Evolutionary conservation across 2,113 vertebrate species (phyloP).

Genomic region (Heloderma charlesbogerti): DNA sequence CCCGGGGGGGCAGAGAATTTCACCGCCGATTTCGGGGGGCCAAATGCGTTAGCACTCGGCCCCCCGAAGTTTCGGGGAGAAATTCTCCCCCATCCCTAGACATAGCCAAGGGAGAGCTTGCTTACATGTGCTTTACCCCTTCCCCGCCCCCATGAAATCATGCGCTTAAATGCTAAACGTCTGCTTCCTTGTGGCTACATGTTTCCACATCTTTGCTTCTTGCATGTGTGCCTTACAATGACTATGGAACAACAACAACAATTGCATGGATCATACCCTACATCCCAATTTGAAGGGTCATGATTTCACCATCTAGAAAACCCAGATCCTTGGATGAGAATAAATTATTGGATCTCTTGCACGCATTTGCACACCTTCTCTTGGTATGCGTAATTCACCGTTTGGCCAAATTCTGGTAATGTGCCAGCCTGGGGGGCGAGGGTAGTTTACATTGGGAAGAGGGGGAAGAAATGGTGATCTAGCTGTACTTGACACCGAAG

Average conservation of each 20-base stretch:
- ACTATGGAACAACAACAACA: conserved; percentile 9
- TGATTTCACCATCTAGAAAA: conserved; percentile 21
- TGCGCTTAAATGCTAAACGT: conserved; percentile 43
- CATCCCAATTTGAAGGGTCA: background rate
- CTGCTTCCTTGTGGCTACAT: conserved; percentile 46
- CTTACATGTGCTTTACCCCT: conserved; percentile 54
- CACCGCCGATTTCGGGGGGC: no score
- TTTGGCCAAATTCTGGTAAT: background rate
- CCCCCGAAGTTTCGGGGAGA: no score
- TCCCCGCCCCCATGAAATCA: background rate
- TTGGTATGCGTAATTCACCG: background rate
- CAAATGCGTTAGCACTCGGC: no score
- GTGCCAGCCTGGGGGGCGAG: background rate
- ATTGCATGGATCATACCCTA: no score
- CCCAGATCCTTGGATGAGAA: background rate
- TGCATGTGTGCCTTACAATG: conserved; percentile 42
- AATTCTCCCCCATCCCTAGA: no score
- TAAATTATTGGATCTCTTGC: background rate
- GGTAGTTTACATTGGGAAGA: no score
- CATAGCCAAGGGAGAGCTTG: conserved; percentile 36
- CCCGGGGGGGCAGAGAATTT: no score
- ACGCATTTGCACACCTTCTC: no score
- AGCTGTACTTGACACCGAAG: no score
- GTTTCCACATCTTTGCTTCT: conserved; percentile 49
- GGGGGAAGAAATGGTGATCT: background rate